A percentile compares a stretch with the other conserved stretches of the same genome.
phyloP scores from a whole-genome alignment of 2,888 invertebrate genomes.

The Phalera bucephala region DNA sequence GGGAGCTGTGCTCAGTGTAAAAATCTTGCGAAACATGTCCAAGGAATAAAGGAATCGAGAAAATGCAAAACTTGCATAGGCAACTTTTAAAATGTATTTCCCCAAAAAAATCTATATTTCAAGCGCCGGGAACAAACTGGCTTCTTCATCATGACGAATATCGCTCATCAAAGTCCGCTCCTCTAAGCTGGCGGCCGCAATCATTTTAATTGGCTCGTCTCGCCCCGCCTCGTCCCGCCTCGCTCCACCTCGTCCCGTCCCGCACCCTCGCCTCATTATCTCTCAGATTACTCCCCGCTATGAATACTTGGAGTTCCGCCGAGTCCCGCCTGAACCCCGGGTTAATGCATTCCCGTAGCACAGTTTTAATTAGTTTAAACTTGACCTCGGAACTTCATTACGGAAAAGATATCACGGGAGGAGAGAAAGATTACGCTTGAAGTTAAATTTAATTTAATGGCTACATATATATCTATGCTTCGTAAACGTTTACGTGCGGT shows the following conservation, averaged over 20 bases:
- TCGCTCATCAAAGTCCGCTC: slow-evolving; percentile 28
- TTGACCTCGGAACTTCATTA: slow-evolving; percentile 34
- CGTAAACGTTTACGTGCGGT: no score
- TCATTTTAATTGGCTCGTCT: slow-evolving; percentile 44
- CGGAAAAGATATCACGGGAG: slow-evolving; percentile 20
- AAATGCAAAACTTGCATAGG: neutral
- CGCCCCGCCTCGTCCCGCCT: slow-evolving; percentile 9
- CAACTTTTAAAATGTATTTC: neutral
- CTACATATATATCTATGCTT: no score
- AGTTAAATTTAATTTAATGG: slow-evolving; percentile 9
- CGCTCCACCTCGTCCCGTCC: neutral
- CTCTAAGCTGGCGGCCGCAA: slow-evolving; percentile 30
- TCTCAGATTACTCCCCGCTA: slow-evolving; percentile 36
- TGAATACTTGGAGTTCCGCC: slow-evolving; percentile 29
- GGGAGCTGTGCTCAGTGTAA: no score
- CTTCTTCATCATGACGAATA: slow-evolving; percentile 13
- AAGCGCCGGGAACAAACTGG: neutral
- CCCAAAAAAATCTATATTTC: neutral
- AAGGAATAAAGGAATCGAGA: no score
- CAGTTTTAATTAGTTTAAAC: slow-evolving; percentile 40
- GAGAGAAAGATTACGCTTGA: slow-evolving; percentile 13
- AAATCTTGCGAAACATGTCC: no score
- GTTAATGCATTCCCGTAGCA: slow-evolving; percentile 30
- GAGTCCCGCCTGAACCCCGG: slow-evolving; percentile 4
- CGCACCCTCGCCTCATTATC: slow-evolving; percentile 36